These are phyloP conservation scores for Scolopax rusticola DNA, from an alignment of 2,797 vertebrate genomes.

Conservation along the genomic window DNA sequence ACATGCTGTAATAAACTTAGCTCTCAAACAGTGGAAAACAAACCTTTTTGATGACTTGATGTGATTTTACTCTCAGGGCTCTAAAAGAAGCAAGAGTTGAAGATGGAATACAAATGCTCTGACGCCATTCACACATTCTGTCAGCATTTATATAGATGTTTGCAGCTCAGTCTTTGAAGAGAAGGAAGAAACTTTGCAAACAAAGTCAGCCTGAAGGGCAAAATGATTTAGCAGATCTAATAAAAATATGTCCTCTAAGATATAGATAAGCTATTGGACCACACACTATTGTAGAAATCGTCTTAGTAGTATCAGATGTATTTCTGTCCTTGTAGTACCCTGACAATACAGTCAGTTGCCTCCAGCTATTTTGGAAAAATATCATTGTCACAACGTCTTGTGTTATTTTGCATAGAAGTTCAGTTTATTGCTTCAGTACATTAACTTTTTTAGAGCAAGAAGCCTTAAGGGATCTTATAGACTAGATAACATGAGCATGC, in stretches of 20 bases:
- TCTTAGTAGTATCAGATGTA: slow-evolving; percentile 25
- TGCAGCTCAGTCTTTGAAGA: slow-evolving; percentile 17
- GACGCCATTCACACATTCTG: background rate
- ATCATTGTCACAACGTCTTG: background rate
- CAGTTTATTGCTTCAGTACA: background rate
- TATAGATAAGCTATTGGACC: slow-evolving; percentile 31
- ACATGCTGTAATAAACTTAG: background rate
- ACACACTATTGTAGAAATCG: background rate
- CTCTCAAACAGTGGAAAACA: background rate
- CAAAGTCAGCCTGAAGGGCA: background rate
- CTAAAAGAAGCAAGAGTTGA: background rate
- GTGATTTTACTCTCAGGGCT: background rate
- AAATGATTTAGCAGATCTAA: background rate
- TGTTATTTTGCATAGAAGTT: slow-evolving; percentile 6
- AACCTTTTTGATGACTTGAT: background rate
- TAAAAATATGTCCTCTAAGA: slow-evolving; percentile 14
- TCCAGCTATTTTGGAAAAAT: slow-evolving; percentile 48
- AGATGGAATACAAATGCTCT: background rate
- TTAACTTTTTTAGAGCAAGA: slow-evolving; percentile 13
- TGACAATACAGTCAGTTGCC: background rate
- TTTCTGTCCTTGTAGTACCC: background rate
- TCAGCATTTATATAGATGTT: background rate
- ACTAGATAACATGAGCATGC: background rate
- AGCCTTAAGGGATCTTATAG: background rate
- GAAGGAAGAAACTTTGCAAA: background rate